phyloP scores from a whole-genome alignment of 2,888 invertebrate genomes.

The Cantharis rufa region DNA sequence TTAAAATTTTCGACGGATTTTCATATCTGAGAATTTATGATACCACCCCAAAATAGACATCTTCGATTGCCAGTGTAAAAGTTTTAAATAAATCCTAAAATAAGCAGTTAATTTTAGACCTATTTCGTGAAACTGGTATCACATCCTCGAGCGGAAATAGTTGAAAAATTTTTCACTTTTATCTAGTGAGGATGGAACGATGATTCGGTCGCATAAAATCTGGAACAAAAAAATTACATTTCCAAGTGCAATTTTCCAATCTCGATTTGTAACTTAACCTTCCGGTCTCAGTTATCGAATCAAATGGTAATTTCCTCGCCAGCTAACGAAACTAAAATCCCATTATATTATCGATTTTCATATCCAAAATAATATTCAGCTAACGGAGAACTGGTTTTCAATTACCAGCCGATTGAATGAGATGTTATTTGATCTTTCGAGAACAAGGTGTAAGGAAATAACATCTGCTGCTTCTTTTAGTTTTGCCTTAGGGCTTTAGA shows the following conservation, averaged over 20 bases:
- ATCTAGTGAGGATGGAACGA: not conserved
- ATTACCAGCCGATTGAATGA: not conserved
- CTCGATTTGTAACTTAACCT: not conserved
- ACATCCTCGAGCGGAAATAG: not conserved
- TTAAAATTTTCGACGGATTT: not conserved
- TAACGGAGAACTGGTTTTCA: not conserved
- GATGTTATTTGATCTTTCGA: not conserved
- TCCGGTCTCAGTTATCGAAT: conserved; percentile 1
- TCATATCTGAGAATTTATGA: not conserved
- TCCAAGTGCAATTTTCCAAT: not conserved
- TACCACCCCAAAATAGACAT: not conserved
- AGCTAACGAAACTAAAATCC: not conserved
- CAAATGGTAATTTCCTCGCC: not conserved
- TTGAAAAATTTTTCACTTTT: not conserved
- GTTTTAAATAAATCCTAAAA: not conserved
- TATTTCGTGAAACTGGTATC: not conserved
- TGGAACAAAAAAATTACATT: not conserved
- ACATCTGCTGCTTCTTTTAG: not conserved
- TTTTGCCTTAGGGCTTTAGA: not conserved
- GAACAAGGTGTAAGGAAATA: not conserved
- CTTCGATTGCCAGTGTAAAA: not conserved
- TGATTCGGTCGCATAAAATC: not conserved
- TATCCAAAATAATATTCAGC: not conserved
- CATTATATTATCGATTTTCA: not conserved
- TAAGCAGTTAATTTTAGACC: not conserved